Conservation (phyloP, 2,113 vertebrate species). For the Neodon shergylaensis region DNA sequence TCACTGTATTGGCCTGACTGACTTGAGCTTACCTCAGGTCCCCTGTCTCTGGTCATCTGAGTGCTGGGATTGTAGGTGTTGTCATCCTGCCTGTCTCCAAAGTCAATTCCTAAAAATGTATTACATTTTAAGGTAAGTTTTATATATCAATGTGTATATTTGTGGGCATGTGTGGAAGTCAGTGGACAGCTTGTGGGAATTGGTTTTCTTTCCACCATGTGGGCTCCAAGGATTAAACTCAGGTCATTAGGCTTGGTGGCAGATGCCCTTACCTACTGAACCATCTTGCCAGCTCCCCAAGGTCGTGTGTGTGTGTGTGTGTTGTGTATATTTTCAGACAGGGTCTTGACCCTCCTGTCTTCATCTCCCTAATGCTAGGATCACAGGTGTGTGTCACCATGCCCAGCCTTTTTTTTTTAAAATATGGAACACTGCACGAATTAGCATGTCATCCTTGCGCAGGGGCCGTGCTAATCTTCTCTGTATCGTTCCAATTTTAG, state of each 20-base stretch:
- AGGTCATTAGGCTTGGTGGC: too few species aligned
- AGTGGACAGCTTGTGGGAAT: neutral
- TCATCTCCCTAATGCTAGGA: neutral
- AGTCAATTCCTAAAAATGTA: neutral
- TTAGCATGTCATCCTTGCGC: too few species aligned
- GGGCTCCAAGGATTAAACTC: too few species aligned
- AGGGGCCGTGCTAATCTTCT: too few species aligned
- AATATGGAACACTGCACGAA: too few species aligned
- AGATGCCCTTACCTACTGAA: too few species aligned
- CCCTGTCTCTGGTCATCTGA: neutral
- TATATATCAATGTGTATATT: neutral
- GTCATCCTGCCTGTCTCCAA: neutral
- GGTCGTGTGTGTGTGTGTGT: neutral
- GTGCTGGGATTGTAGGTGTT: neutral
- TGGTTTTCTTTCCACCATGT: neutral
- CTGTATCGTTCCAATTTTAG: too few species aligned
- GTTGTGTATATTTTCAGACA: neutral
- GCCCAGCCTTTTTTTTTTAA: neutral
- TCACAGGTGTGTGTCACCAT: neutral
- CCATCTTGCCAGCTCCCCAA: too few species aligned
- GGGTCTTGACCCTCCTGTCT: neutral
- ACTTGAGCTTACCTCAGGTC: neutral
- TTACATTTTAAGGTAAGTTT: neutral
- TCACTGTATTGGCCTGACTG: neutral
- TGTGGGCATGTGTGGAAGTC: neutral